phyloP scores from a whole-genome alignment of 1,140 invertebrate genomes.

The Spodoptera litura region DNA sequence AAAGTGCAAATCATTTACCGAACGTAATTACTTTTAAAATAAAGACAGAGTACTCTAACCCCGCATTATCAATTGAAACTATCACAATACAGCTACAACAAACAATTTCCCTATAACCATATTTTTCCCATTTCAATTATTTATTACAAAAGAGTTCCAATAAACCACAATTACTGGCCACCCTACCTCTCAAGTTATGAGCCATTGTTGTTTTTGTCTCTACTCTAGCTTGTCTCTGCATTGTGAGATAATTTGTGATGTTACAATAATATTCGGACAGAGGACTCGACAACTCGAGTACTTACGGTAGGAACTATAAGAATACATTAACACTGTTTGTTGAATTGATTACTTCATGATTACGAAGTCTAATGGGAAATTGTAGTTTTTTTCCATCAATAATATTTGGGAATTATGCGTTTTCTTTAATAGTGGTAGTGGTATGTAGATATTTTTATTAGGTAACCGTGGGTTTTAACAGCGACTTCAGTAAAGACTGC shows the following conservation, averaged over 20 bases:
- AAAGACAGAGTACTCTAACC: too few relatives aligned
- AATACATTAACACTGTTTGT: slow-evolving; percentile 20
- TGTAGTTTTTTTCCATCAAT: too few relatives aligned
- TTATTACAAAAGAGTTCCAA: background rate
- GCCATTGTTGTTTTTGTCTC: slow-evolving; percentile 68
- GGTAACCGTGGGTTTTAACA: too few relatives aligned
- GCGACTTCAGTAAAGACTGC: too few relatives aligned
- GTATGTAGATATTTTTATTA: too few relatives aligned
- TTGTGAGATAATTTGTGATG: slow-evolving; percentile 49
- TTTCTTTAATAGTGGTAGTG: too few relatives aligned
- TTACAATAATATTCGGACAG: slow-evolving; percentile 44
- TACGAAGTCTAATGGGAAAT: background rate
- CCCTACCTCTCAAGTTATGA: slow-evolving; percentile 59
- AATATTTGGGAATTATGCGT: too few relatives aligned
- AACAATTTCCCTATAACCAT: too few relatives aligned
- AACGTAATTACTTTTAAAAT: too few relatives aligned
- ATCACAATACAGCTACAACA: too few relatives aligned
- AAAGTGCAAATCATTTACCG: too few relatives aligned
- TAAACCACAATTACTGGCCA: slow-evolving; percentile 41
- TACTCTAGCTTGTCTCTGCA: slow-evolving; percentile 47
- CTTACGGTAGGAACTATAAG: slow-evolving; percentile 26
- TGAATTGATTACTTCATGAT: slow-evolving; percentile 24
- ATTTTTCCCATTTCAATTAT: background rate
- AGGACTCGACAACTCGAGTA: slow-evolving; percentile 25
- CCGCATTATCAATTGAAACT: too few relatives aligned